These are phyloP conservation scores for Dryocosmus kuriphilus DNA, from an alignment of 2,888 invertebrate species.

Conservation along the genomic window DNA sequence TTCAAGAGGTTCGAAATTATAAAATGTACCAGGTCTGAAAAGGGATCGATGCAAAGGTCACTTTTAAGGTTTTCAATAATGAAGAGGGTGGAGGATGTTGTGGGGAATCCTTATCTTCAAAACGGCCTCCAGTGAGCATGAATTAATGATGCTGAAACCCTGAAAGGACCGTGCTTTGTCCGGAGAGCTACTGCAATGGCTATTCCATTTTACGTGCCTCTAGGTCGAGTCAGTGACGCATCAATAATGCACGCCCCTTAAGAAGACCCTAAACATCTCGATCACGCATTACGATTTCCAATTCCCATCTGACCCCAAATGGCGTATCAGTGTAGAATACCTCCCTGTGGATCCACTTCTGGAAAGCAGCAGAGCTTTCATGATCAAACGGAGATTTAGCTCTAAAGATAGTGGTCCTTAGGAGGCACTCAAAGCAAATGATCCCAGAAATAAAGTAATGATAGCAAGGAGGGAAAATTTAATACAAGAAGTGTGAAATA, in stretches of 20 bases:
- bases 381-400: conserved; percentile 1
- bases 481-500: background rate
- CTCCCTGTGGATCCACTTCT: conserved; percentile 49
- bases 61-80: background rate
- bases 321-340: conserved; percentile 68
- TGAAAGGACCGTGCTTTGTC: conserved; percentile 68
- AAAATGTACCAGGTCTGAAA: background rate
- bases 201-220: conserved; percentile 48
- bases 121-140: conserved; percentile 68
- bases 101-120: conserved; percentile 60
- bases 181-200: conserved; percentile 52
- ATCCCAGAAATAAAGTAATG: background rate
- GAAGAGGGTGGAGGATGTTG: background rate
- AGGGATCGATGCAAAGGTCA: background rate
- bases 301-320: conserved; percentile 68
- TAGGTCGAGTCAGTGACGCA: conserved; percentile 61
- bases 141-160: conserved; percentile 70
- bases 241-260: conserved; percentile 70
- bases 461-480: background rate
- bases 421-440: background rate
- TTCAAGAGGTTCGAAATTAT: background rate
- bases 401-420: conserved; percentile 3
- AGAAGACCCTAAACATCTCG: conserved; percentile 72
- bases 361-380: conserved; percentile 4
- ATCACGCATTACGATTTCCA: conserved; percentile 64